Conservation (phyloP, 2,113 vertebrate genomes). For the Corapipo altera region DNA sequence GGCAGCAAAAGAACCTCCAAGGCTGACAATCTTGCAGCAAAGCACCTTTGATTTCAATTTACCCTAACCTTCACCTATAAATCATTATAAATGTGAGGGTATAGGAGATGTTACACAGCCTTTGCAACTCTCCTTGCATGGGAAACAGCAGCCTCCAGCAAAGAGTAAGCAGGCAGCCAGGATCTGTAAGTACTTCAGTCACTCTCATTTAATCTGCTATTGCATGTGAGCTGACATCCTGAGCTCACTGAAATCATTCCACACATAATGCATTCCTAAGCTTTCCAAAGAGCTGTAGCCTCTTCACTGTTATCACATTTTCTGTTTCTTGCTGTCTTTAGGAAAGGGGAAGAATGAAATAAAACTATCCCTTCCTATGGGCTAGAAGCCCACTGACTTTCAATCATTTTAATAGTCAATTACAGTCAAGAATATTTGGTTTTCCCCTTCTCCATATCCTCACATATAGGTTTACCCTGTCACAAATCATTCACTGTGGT, state of each 20-base stretch:
- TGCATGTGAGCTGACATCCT: background rate
- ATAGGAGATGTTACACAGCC: background rate
- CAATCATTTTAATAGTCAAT: constrained; percentile 42
- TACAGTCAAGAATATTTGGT: constrained; percentile 27
- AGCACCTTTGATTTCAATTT: background rate
- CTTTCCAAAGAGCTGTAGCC: background rate
- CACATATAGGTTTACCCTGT: background rate
- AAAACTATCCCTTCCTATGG: background rate
- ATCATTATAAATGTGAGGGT: background rate
- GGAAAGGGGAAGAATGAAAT: constrained; percentile 1
- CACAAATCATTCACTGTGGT: constrained; percentile 30
- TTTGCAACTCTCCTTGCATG: background rate
- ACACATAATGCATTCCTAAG: background rate
- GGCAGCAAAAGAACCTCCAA: background rate
- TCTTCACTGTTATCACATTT: background rate
- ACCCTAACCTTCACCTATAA: background rate
- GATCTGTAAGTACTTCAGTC: background rate
- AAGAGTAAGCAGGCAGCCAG: background rate
- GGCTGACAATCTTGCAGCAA: background rate
- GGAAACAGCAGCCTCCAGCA: background rate
- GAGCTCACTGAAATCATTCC: background rate
- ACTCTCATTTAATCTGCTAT: background rate
- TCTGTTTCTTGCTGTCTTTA: constrained; percentile 7
- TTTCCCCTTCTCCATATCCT: background rate
- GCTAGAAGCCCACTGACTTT: constrained; percentile 20